These are phyloP conservation scores for Tetropium fuscum DNA, from an alignment of 2,888 invertebrate species.

Conservation along the genomic window DNA sequence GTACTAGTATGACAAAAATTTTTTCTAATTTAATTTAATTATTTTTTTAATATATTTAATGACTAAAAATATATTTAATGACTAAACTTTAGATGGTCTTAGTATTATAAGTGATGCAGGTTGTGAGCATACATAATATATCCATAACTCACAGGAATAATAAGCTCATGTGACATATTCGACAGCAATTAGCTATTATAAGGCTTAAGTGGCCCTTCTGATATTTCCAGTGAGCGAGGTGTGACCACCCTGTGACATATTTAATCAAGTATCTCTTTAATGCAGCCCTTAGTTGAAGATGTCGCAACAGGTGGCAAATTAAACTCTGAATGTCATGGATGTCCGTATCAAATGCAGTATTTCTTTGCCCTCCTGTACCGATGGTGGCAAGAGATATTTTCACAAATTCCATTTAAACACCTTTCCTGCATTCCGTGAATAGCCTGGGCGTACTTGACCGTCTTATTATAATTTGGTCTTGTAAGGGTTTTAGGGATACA, in stretches of 20 bases:
- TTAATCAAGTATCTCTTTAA: slow-evolving; percentile 25
- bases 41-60: no score
- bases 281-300: slow-evolving; percentile 19
- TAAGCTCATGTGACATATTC: slow-evolving; percentile 13
- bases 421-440: slow-evolving; percentile 29
- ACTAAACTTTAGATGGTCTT: no score
- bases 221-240: slow-evolving; percentile 23
- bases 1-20: no score
- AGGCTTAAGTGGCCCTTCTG: slow-evolving; percentile 17
- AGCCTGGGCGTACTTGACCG: slow-evolving; percentile 6
- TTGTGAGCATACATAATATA: no score
- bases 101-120: no score
- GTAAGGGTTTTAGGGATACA: background rate
- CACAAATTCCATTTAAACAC: slow-evolving; percentile 44
- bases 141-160: background rate
- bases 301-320: slow-evolving; percentile 1
- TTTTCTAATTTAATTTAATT: no score
- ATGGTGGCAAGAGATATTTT: slow-evolving; percentile 42
- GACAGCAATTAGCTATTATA: slow-evolving; percentile 16
- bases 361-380: slow-evolving; percentile 22
- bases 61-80: no score
- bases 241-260: slow-evolving; percentile 25
- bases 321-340: background rate
- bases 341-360: background rate
- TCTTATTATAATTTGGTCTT: slow-evolving; percentile 11